Evolutionary conservation across 2,888 invertebrate species (phyloP).

Genomic region (Platycheirus albimanus): DNA sequence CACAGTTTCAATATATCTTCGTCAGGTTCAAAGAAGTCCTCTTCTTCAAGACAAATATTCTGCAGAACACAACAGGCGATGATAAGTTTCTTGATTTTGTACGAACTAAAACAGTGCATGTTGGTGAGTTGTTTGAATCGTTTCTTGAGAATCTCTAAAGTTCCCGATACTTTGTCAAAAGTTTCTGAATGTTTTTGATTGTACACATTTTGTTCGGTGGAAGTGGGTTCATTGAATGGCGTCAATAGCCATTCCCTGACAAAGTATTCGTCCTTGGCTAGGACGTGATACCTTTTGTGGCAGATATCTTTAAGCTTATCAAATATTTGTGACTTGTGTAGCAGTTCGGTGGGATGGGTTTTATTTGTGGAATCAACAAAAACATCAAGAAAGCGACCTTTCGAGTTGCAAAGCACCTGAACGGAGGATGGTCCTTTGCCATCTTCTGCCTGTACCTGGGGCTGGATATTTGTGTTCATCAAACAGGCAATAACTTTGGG

Average conservation of each 20-base stretch:
- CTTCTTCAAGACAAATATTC: conserved; percentile 40
- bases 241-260: conserved; percentile 43
- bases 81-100: conserved; percentile 17
- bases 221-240: conserved; percentile 7
- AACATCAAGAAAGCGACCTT: conserved; percentile 41
- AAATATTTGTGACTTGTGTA: conserved; percentile 21
- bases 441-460: not conserved
- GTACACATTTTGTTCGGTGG: not conserved
- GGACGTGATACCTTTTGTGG: conserved; percentile 21
- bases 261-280: conserved; percentile 13
- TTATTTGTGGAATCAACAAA: conserved; percentile 7
- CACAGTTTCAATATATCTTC: not conserved
- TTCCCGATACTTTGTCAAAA: not conserved
- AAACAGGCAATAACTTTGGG: conserved; percentile 45
- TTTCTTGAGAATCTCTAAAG: not conserved
- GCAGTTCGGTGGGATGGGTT: conserved; percentile 16
- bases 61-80: conserved; percentile 48
- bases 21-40: conserved; percentile 9
- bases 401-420: conserved; percentile 37
- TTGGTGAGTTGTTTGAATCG: conserved; percentile 35
- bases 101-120: not conserved
- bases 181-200: conserved; percentile 17
- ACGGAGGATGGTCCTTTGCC: not conserved
- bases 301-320: conserved; percentile 20
- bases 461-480: not conserved